A percentile compares a stretch with the other conserved stretches of the same genome.
Conservation (phyloP, 2,888 invertebrate species). For the Drosophila putrida region DNA sequence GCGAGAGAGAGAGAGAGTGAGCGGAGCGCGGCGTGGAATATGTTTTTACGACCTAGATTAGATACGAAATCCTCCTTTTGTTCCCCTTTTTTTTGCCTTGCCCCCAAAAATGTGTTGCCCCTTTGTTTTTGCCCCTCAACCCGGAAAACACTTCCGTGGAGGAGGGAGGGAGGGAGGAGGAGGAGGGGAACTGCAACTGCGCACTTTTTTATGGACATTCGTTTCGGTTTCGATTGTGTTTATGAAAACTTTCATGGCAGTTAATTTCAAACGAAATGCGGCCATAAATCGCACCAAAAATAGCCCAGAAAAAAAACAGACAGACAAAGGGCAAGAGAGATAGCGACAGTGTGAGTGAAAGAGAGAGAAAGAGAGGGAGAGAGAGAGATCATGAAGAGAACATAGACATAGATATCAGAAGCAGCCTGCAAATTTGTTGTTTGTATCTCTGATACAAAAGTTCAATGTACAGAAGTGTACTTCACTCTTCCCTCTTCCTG, state of each 20-base stretch:
- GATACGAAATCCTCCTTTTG: conserved; percentile 35
- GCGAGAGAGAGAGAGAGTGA: too few relatives aligned
- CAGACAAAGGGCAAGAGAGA: background rate
- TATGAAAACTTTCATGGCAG: conserved; percentile 59
- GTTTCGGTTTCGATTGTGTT: conserved; percentile 50
- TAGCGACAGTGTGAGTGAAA: background rate
- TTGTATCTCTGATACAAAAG: conserved; percentile 38
- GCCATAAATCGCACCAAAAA: conserved; percentile 64
- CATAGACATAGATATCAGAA: background rate
- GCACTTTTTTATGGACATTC: conserved; percentile 38
- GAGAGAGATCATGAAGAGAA: background rate
- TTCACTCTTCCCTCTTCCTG: background rate
- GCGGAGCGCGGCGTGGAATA: conserved; percentile 8
- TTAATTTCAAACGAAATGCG: conserved; percentile 59
- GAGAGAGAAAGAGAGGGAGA: background rate
- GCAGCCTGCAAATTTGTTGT: background rate
- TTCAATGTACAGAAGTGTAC: conserved; percentile 66
- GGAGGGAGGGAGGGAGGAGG: too few relatives aligned
- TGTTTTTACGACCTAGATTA: conserved; percentile 64
- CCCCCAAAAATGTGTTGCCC: background rate
- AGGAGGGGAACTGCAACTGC: conserved; percentile 57
- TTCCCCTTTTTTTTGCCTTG: background rate
- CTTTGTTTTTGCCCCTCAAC: background rate
- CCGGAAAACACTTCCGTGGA: conserved; percentile 5
- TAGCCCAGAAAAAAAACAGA: conserved; percentile 15